A percentile compares a stretch with the other conserved stretches of the same genome.
Conservation (phyloP, 2,888 invertebrate genomes). For the Zygogramma bicolorata region DNA sequence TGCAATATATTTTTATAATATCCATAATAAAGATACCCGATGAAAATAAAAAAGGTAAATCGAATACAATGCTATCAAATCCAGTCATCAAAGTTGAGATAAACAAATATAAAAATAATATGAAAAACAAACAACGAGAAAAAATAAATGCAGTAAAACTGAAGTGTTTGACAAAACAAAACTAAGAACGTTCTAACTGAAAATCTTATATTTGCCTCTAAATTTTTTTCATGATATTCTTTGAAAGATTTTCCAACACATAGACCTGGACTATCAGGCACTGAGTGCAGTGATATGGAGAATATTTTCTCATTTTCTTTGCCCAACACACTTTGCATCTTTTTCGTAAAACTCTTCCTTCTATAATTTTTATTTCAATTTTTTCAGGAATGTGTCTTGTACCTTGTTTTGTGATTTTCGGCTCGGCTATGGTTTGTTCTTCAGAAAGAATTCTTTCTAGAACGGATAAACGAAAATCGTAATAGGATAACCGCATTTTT, state of each 20-base stretch:
- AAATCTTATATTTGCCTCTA: not conserved
- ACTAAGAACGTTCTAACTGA: not conserved
- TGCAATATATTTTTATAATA: not conserved
- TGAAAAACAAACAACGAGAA: too few relatives aligned
- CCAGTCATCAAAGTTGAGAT: not conserved
- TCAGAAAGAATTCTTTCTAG: too few relatives aligned
- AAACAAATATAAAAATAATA: too few relatives aligned
- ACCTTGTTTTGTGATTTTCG: not conserved
- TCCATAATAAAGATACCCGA: not conserved
- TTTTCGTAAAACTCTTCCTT: not conserved
- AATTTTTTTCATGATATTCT: not conserved
- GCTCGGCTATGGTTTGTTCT: not conserved
- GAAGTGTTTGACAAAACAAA: not conserved
- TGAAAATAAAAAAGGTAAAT: not conserved
- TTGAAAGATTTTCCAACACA: not conserved
- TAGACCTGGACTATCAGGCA: not conserved
- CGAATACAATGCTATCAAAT: not conserved
- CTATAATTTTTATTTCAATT: not conserved
- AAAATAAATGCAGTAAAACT: not conserved
- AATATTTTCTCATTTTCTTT: not conserved
- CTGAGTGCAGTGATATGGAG: not conserved
- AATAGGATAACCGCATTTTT: too few relatives aligned
- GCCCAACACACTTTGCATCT: not conserved
- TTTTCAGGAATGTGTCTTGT: not conserved
- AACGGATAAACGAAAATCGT: too few relatives aligned